A percentile compares a stretch with the other conserved stretches of the same genome.
phyloP scores from a whole-genome alignment of 2,797 vertebrate genomes.

The Denticeps clupeoides region DNA sequence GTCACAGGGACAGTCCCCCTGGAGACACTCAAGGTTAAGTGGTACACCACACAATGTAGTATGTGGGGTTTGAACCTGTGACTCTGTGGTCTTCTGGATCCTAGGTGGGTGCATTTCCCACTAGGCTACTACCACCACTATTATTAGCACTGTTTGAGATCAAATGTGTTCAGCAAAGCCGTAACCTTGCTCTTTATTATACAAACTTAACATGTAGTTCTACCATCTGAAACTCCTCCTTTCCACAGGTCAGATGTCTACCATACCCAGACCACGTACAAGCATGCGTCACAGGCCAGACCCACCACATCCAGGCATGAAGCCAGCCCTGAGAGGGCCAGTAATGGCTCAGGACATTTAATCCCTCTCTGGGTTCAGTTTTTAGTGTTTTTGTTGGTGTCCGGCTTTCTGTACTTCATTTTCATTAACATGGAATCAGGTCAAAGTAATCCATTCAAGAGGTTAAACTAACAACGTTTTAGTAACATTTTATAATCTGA shows the following conservation, averaged over 20 bases:
- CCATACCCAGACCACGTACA: constrained; percentile 31
- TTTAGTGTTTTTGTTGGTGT: constrained; percentile 47
- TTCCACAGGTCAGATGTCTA: constrained; percentile 36
- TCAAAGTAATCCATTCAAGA: constrained; percentile 35
- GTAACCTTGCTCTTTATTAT: no score
- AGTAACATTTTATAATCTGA: no score
- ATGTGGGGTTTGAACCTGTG: no score
- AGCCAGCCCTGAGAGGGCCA: constrained; percentile 12
- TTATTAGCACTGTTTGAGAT: no score
- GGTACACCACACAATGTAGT: no score
- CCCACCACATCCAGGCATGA: constrained; percentile 20
- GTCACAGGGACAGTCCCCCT: no score
- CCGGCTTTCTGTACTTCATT: constrained; percentile 47
- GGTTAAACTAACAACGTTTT: constrained; percentile 34
- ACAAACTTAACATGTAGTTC: not conserved
- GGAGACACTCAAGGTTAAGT: no score
- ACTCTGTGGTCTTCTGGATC: no score
- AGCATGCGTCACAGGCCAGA: constrained; percentile 23
- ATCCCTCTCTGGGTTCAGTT: constrained; percentile 58
- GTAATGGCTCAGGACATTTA: constrained; percentile 24
- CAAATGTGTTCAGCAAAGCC: no score
- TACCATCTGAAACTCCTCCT: not conserved
- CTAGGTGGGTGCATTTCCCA: no score
- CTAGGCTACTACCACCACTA: no score
- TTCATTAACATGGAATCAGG: constrained; percentile 51